phyloP scores from a whole-genome alignment of 1,140 invertebrate genomes.

The Capitella teleta region DNA sequence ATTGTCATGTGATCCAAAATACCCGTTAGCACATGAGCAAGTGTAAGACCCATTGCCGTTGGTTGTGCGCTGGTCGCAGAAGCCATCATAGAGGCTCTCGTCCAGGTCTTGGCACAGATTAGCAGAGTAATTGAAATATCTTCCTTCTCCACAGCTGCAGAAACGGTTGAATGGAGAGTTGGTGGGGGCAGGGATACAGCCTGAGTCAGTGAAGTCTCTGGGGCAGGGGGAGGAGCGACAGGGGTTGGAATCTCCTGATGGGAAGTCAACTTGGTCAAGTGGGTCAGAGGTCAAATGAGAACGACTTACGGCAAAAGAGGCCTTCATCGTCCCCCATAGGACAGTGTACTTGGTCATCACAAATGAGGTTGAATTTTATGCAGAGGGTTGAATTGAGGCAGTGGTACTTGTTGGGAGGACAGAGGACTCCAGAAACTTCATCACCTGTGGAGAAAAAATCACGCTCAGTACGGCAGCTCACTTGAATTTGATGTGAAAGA shows the following conservation, averaged over 20 bases:
- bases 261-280: too few species aligned
- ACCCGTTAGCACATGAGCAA: constrained; percentile 21
- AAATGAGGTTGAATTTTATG: constrained; percentile 68
- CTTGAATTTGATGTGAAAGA: too few species aligned
- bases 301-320: constrained; percentile 4
- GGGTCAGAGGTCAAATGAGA: too few species aligned
- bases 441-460: not conserved
- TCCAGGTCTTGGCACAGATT: constrained; percentile 51
- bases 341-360: constrained; percentile 36
- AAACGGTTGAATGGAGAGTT: too few species aligned
- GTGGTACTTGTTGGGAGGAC: constrained; percentile 3
- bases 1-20: constrained; percentile 9
- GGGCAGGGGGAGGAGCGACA: too few species aligned
- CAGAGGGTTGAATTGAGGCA: constrained; percentile 43
- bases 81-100: constrained; percentile 49
- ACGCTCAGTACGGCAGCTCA: too few species aligned
- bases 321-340: constrained; percentile 46
- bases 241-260: too few species aligned
- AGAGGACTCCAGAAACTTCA: not conserved
- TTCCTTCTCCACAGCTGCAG: too few species aligned
- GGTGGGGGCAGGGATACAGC: too few species aligned
- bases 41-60: constrained; percentile 10
- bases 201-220: too few species aligned
- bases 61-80: constrained; percentile 24
- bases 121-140: too few species aligned